Conservation (phyloP, 2,888 invertebrate genomes). For the Graphium colonna region DNA sequence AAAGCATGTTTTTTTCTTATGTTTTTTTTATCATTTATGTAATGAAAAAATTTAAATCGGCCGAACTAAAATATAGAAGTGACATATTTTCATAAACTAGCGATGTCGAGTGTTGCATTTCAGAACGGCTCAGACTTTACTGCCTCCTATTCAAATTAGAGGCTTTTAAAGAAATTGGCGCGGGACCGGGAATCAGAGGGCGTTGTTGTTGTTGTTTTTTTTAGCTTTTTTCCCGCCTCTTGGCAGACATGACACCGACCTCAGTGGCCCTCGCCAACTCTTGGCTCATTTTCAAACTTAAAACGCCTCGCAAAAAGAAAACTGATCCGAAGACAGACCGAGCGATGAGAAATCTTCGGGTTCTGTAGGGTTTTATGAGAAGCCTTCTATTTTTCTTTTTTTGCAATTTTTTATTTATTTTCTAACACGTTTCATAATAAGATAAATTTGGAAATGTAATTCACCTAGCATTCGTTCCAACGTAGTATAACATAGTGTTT, state of each 20-base stretch:
- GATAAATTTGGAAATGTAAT: too few relatives aligned
- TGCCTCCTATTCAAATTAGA: conserved; percentile 20
- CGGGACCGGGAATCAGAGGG: conserved; percentile 13
- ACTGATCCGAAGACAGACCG: conserved; percentile 18
- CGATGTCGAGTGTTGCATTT: not conserved
- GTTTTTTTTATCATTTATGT: too few relatives aligned
- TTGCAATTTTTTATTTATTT: too few relatives aligned
- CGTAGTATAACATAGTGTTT: too few relatives aligned
- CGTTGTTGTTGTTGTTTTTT: conserved; percentile 13
- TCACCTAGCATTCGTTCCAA: too few relatives aligned
- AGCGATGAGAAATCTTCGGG: conserved; percentile 7
- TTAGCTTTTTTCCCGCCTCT: conserved; percentile 4
- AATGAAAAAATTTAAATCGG: too few relatives aligned
- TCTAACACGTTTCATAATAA: too few relatives aligned
- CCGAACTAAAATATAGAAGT: not conserved
- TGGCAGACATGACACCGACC: conserved; percentile 21
- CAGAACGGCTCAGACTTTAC: conserved; percentile 6
- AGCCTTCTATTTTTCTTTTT: too few relatives aligned
- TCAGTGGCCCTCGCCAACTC: conserved; percentile 17
- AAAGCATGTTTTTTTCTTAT: too few relatives aligned
- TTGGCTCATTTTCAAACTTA: conserved; percentile 23
- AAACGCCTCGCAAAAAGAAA: conserved; percentile 20
- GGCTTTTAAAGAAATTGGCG: conserved; percentile 25
- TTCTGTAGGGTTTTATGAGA: too few relatives aligned
- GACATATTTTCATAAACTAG: not conserved